These are phyloP conservation scores for Nematolebias whitei DNA, from an alignment of 2,113 vertebrate genomes.

Conservation along the genomic window DNA sequence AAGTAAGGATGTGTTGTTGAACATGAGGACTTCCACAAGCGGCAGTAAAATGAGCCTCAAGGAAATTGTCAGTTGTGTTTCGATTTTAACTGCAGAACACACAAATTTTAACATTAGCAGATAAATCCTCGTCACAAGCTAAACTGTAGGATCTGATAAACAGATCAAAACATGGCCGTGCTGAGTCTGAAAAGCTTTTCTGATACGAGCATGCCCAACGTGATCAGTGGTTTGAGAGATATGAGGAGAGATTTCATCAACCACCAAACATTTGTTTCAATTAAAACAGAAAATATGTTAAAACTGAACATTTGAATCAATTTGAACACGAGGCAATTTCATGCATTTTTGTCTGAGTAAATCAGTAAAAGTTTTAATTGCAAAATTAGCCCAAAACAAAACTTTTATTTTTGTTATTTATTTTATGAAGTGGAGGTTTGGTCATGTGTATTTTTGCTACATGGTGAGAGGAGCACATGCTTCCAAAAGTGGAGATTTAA, in stretches of 20 bases:
- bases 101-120: slow-evolving; percentile 1
- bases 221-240: slow-evolving; percentile 6
- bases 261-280: not conserved
- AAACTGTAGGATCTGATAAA: slow-evolving; percentile 47
- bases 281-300: not conserved
- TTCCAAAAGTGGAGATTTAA: not conserved
- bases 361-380: not conserved
- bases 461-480: not conserved
- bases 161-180: not conserved
- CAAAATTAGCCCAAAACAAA: too few species aligned
- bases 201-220: slow-evolving; percentile 21
- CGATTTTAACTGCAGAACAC: not conserved
- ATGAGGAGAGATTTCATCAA: slow-evolving; percentile 14
- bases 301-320: not conserved
- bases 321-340: not conserved
- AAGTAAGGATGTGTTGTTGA: slow-evolving; percentile 64
- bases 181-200: not conserved
- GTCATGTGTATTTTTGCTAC: not conserved
- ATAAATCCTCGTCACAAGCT: slow-evolving; percentile 15
- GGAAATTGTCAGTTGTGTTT: too few species aligned
- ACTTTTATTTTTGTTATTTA: not conserved
- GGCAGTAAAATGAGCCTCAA: not conserved
- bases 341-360: not conserved
- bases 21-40: slow-evolving; percentile 45
- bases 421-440: not conserved